Conservation (phyloP, 2,113 vertebrate species). For the Psittacara wagleri region DNA sequence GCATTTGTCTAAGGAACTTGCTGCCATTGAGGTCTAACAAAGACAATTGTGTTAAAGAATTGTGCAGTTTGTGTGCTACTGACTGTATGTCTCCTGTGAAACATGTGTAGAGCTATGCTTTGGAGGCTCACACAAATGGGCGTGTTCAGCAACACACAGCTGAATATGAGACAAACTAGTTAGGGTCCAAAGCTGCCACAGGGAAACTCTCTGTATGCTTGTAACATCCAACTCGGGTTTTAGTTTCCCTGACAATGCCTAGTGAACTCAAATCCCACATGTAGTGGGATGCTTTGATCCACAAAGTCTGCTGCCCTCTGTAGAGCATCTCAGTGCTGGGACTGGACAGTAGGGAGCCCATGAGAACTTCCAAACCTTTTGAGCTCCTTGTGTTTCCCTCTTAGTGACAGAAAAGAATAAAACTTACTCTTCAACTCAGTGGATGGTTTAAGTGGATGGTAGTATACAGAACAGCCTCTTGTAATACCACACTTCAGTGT, state of each 20-base stretch:
- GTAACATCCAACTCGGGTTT: not conserved
- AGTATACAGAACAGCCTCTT: not conserved
- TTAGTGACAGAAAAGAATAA: not conserved
- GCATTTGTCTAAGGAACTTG: conserved; percentile 47
- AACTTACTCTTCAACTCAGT: not conserved
- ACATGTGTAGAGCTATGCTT: not conserved
- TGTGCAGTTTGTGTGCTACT: not conserved
- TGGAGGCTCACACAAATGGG: not conserved
- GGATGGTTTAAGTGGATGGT: not conserved
- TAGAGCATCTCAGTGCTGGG: not conserved
- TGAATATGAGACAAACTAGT: not conserved
- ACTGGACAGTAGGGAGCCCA: not conserved
- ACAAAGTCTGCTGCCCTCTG: not conserved
- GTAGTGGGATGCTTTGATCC: not conserved
- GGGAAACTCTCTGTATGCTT: not conserved
- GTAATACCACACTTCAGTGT: not conserved
- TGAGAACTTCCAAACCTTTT: conserved; percentile 42
- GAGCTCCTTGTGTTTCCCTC: not conserved
- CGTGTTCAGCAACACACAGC: not conserved
- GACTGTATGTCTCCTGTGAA: not conserved
- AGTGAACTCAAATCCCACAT: not conserved
- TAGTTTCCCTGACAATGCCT: not conserved
- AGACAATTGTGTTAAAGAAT: conserved; percentile 34
- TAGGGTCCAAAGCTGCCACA: not conserved
- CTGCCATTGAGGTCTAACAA: conserved; percentile 40